These are phyloP conservation scores for Clavelina lepadiformis DNA, from an alignment of 23 tunicate species.

Conservation along the genomic window DNA sequence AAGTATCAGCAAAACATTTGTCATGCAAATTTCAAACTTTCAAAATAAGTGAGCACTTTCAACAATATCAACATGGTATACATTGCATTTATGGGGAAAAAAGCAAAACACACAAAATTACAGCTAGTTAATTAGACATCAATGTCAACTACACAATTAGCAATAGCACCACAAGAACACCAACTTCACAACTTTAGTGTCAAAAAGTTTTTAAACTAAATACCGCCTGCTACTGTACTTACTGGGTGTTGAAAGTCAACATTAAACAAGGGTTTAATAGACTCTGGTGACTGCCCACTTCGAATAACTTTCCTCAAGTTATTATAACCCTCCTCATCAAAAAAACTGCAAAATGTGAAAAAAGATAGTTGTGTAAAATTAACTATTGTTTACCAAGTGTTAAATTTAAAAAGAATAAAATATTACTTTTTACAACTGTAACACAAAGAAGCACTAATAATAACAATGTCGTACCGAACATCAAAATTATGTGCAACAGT, in stretches of 20 bases:
- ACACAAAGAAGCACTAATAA: too few relatives aligned
- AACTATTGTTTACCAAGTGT: too few relatives aligned
- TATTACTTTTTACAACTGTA: too few relatives aligned
- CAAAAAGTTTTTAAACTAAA: conserved; percentile 2
- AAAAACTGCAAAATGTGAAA: conserved; percentile 21
- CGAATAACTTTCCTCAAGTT: conserved; percentile 57
- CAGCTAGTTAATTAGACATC: too few relatives aligned
- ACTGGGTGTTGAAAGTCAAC: conserved; percentile 59
- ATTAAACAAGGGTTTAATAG: conserved; percentile 41
- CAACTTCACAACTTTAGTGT: neutral
- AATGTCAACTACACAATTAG: too few relatives aligned
- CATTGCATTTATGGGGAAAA: too few relatives aligned
- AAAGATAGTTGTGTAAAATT: neutral
- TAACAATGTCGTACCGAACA: conserved; percentile 49
- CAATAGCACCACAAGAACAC: conserved; percentile 4
- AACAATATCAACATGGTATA: too few relatives aligned
- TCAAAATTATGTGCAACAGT: conserved; percentile 20
- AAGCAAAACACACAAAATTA: too few relatives aligned
- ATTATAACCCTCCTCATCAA: conserved; percentile 72
- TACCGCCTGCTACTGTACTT: neutral
- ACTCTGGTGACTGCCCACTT: conserved; percentile 39
- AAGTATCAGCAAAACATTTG: too few relatives aligned
- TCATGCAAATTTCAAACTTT: too few relatives aligned
- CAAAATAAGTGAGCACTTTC: too few relatives aligned
- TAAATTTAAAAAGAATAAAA: too few relatives aligned